Conservation (phyloP, 2,113 vertebrate species). For the Misgurnus mizolepis region DNA sequence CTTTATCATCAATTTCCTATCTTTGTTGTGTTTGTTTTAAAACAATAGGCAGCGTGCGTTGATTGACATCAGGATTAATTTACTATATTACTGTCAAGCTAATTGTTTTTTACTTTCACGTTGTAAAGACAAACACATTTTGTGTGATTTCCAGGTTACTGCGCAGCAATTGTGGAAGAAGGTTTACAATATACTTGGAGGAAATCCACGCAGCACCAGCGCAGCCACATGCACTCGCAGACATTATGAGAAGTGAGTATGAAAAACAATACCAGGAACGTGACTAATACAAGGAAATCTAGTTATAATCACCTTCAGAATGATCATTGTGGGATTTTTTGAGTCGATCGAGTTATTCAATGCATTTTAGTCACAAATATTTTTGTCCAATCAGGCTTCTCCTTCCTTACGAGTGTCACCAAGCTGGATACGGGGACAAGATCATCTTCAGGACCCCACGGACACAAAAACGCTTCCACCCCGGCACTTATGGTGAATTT, state of each 20-base stretch:
- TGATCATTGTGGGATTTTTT: neutral
- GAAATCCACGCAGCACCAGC: conserved; percentile 79
- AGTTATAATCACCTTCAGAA: neutral
- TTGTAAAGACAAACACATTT: neutral
- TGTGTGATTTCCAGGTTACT: conserved; percentile 69
- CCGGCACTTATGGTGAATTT: conserved; percentile 15
- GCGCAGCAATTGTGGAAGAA: conserved; percentile 79
- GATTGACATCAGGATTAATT: neutral
- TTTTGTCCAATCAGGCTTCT: conserved; percentile 64
- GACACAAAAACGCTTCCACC: conserved; percentile 57
- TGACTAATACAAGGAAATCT: no score
- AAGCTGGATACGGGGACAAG: conserved; percentile 62
- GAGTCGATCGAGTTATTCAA: neutral
- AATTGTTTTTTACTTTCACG: neutral
- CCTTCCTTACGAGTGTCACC: conserved; percentile 72
- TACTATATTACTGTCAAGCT: neutral
- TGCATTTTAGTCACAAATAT: neutral
- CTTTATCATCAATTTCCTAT: neutral
- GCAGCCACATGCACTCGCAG: conserved; percentile 80
- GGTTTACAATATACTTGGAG: conserved; percentile 77
- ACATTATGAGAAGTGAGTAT: conserved; percentile 79
- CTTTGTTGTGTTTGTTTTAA: neutral
- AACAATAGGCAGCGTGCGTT: neutral
- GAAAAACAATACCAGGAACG: no score
- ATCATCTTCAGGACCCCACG: conserved; percentile 52